A percentile compares a stretch with the other conserved stretches of the same genome.
Evolutionary conservation across 2,797 vertebrate genomes (phyloP).

Genomic region (Eidolon dupreanum): DNA sequence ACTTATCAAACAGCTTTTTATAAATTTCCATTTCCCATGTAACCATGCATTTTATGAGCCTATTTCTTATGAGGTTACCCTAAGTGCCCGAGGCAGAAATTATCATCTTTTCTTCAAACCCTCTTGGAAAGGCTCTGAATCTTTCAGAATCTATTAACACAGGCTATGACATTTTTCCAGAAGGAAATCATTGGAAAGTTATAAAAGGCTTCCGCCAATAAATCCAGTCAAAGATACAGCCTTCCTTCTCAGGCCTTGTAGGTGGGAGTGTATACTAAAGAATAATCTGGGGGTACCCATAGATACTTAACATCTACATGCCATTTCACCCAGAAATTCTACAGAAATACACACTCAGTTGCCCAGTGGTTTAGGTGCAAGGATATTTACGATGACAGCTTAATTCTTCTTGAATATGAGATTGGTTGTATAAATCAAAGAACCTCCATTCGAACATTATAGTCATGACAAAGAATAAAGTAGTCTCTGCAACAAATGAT

Average conservation of each 20-base stretch:
- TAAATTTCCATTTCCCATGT: slow-evolving; percentile 50
- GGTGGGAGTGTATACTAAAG: background rate
- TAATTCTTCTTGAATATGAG: background rate
- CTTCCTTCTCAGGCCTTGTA: background rate
- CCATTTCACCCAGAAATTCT: background rate
- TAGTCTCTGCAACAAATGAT: background rate
- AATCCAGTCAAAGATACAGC: slow-evolving; percentile 15
- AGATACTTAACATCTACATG: background rate
- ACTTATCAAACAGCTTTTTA: background rate
- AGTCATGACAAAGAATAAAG: background rate
- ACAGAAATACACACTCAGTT: background rate
- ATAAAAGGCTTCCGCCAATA: slow-evolving; percentile 45
- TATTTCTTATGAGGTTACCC: background rate
- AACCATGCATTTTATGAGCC: background rate
- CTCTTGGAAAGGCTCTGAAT: slow-evolving; percentile 52
- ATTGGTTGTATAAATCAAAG: background rate
- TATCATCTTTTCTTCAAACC: slow-evolving; percentile 52
- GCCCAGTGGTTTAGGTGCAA: background rate
- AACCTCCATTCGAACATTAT: background rate
- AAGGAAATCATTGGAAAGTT: slow-evolving; percentile 50
- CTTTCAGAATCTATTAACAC: slow-evolving; percentile 59
- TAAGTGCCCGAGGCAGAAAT: slow-evolving; percentile 15
- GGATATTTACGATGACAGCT: background rate
- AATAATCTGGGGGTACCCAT: background rate
- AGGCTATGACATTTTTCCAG: slow-evolving; percentile 56